A percentile compares a stretch with the other conserved stretches of the same genome.
Conservation (phyloP, 1,140 invertebrate genomes). For the Batillaria attramentaria region DNA sequence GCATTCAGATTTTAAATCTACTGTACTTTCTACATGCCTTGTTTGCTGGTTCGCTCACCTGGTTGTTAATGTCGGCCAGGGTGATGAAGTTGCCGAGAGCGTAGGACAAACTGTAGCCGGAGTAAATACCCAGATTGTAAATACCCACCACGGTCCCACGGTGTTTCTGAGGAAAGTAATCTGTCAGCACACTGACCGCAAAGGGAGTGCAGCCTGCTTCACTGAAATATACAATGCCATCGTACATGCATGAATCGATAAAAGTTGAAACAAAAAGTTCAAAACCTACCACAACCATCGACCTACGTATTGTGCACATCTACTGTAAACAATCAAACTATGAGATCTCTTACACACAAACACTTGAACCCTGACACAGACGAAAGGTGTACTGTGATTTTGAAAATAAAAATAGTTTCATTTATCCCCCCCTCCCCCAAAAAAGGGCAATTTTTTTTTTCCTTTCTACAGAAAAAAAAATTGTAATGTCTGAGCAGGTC, state of each 20-base stretch:
- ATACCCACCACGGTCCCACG: slow-evolving; percentile 91
- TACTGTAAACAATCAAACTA: no score
- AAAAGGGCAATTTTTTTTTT: not conserved
- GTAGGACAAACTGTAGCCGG: slow-evolving; percentile 93
- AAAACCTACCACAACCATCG: no score
- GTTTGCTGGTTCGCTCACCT: slow-evolving; percentile 43
- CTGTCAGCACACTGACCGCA: slow-evolving; percentile 88
- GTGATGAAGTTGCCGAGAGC: slow-evolving; percentile 92
- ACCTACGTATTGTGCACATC: no score
- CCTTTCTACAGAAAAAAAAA: no score
- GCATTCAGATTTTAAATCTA: no score
- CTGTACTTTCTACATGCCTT: not conserved
- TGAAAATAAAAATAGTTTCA: no score
- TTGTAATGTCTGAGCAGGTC: no score
- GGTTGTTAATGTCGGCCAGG: slow-evolving; percentile 81
- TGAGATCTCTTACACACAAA: no score
- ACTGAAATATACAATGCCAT: no score
- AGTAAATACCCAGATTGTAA: slow-evolving; percentile 97
- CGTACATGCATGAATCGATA: slow-evolving; percentile 8
- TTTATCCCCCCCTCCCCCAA: no score
- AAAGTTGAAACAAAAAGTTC: not conserved
- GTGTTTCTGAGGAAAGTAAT: slow-evolving; percentile 77
- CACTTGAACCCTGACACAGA: no score
- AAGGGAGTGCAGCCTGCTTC: slow-evolving; percentile 93
- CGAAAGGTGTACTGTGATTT: no score